Evolutionary conservation across 2,113 vertebrate genomes (phyloP), one percentile per base, ranked within the genome.

Genomic region (Percopsis transmontana): DNA sequence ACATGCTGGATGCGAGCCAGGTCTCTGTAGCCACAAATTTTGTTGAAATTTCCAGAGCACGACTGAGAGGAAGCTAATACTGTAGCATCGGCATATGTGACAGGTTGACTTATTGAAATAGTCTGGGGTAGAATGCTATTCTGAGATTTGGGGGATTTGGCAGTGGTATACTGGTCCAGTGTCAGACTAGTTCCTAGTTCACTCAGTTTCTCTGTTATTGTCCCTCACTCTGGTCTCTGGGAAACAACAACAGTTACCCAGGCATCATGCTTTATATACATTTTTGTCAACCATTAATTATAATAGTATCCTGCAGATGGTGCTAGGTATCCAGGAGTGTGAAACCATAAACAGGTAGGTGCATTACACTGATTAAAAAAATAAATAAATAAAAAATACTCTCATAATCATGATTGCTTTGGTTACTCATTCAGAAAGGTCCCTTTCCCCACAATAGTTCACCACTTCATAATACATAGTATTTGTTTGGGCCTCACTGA

Each of bases 361-460:
- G 61, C 76, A 81, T 82, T 79, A 70, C 61, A 57, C 58, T 79
- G 80, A 88, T 78, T 84, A 75, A 61, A n/a, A n/a, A n/a, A n/a
- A n/a, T n/a, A n/a, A n/a, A n/a, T n/a, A n/a, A n/a, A n/a, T n/a
- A n/a, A n/a, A 76, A 79, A 77, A 33, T 33, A 33, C 48, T 61
- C 44, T 57, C 55, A 72, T 83, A 74, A 82, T 74, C 74, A 58
- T 65, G 73, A 85, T 79, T 83, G 57, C 68, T 72, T 56, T n/a
- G 53, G 44, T 56, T 20, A 52, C 62, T 41, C 58, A 50, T 51
- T 58, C 1, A 20, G 44, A 8, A 15, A 18, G 48, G 7, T 3
- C 51, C 10, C 56, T 21, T 42, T 4, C 40, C 39, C 58, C 57
- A 33, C n/a, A 9, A 21, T 54, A 33, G 73, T 44, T 81, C 83